Conservation (phyloP, 2,888 invertebrate species). For the Brachynemurus nebulosus region DNA sequence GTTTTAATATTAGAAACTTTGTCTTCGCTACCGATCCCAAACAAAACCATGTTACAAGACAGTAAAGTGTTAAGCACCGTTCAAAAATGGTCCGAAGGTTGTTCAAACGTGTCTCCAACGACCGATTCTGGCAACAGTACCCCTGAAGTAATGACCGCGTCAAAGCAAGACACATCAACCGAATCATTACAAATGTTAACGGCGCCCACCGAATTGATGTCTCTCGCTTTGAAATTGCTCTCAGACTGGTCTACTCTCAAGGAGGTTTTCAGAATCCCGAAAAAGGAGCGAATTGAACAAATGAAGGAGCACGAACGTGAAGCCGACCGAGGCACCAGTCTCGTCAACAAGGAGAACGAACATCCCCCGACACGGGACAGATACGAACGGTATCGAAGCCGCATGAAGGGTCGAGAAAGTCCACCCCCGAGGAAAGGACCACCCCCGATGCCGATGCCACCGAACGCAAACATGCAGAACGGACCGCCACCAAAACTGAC, state of each 20-base stretch:
- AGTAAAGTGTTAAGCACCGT: conserved; percentile 78
- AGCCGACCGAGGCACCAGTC: conserved; percentile 45
- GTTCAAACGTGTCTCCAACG: conserved; percentile 25
- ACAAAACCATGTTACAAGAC: conserved; percentile 85
- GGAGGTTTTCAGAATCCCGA: conserved; percentile 81
- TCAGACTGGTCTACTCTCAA: conserved; percentile 61
- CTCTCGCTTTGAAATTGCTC: conserved; percentile 47
- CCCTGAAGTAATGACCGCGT: conserved; percentile 24
- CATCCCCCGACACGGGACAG: background rate
- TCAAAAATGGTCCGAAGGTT: conserved; percentile 58
- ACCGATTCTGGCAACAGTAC: conserved; percentile 31
- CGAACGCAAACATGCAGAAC: too few species aligned
- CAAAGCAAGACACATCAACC: conserved; percentile 19
- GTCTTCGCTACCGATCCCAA: conserved; percentile 76
- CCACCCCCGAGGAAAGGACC: conserved; percentile 1
- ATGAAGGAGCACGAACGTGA: conserved; percentile 92
- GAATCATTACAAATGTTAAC: conserved; percentile 14
- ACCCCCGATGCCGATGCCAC: background rate
- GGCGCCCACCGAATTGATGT: conserved; percentile 35
- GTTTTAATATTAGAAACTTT: conserved; percentile 65
- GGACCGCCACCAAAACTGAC: conserved; percentile 32
- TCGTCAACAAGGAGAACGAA: conserved; percentile 27
- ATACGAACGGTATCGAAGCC: conserved; percentile 2
- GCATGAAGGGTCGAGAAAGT: conserved; percentile 3
- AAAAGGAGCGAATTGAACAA: conserved; percentile 84